Evolutionary conservation across 2,888 invertebrate genomes (phyloP).

Genomic region (Oegoconia quadripuncta): DNA sequence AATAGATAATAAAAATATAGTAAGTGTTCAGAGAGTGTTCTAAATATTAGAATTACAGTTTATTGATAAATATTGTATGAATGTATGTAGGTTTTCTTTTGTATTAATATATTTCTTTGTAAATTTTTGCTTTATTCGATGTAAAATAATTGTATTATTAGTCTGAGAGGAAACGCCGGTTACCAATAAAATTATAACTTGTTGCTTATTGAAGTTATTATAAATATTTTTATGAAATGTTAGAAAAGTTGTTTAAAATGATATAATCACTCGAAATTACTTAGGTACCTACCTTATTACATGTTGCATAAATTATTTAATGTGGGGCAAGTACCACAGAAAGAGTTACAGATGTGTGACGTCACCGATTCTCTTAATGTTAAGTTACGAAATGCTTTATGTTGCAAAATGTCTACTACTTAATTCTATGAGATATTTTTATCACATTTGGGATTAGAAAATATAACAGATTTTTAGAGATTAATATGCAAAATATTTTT

Average conservation of each 20-base stretch:
- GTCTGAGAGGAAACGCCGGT: slow-evolving; percentile 79
- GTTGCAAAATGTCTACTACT: no score
- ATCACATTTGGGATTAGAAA: slow-evolving; percentile 47
- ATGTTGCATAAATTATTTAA: slow-evolving; percentile 70
- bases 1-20: slow-evolving; percentile 32
- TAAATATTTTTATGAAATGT: slow-evolving; percentile 70
- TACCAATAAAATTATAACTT: slow-evolving; percentile 78
- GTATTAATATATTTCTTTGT: slow-evolving; percentile 51
- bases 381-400: slow-evolving; percentile 73
- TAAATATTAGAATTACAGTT: slow-evolving; percentile 53
- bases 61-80: slow-evolving; percentile 49
- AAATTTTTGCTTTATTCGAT: slow-evolving; percentile 72
- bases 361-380: slow-evolving; percentile 44
- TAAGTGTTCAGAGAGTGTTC: slow-evolving; percentile 73
- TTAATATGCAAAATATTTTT: slow-evolving; percentile 26
- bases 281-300: slow-evolving; percentile 47
- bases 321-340: slow-evolving; percentile 41
- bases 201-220: slow-evolving; percentile 77
- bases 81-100: slow-evolving; percentile 56
- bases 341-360: slow-evolving; percentile 23
- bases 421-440: slow-evolving; percentile 44
- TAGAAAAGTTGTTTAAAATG: slow-evolving; percentile 67
- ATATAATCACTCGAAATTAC: slow-evolving; percentile 50
- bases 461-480: slow-evolving; percentile 40
- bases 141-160: slow-evolving; percentile 73